Evolutionary conservation across 2,888 invertebrate species (phyloP).

Genomic region (Escarpia spicata): DNA sequence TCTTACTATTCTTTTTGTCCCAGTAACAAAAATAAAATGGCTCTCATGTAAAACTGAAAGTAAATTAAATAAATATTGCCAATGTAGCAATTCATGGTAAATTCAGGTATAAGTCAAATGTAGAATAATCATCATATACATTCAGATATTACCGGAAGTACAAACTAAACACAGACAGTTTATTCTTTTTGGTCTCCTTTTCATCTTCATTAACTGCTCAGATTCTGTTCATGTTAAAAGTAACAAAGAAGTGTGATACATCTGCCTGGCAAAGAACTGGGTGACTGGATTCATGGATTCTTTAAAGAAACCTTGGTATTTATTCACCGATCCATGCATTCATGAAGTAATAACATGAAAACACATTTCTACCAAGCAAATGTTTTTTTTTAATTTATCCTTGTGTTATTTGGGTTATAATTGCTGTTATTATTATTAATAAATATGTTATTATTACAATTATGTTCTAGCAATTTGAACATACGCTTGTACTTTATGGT

Average conservation of each 20-base stretch:
- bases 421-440: no score
- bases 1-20: not conserved
- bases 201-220: slow-evolving; percentile 32
- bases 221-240: slow-evolving; percentile 8
- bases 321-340: no score
- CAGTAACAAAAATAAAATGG: not conserved
- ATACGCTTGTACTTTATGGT: no score
- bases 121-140: not conserved
- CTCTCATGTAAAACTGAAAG: no score
- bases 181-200: slow-evolving; percentile 36
- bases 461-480: no score
- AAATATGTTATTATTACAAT: no score
- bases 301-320: no score
- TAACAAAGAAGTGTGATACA: not conserved
- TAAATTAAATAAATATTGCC: no score
- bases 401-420: not conserved
- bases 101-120: not conserved
- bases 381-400: not conserved
- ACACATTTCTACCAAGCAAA: not conserved
- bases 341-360: not conserved
- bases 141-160: not conserved
- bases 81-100: not conserved
- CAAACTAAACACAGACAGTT: slow-evolving; percentile 8
- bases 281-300: no score
- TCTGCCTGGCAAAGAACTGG: no score